phyloP scores from a whole-genome alignment of 2,797 vertebrate genomes.

The Galaxias olidus region DNA sequence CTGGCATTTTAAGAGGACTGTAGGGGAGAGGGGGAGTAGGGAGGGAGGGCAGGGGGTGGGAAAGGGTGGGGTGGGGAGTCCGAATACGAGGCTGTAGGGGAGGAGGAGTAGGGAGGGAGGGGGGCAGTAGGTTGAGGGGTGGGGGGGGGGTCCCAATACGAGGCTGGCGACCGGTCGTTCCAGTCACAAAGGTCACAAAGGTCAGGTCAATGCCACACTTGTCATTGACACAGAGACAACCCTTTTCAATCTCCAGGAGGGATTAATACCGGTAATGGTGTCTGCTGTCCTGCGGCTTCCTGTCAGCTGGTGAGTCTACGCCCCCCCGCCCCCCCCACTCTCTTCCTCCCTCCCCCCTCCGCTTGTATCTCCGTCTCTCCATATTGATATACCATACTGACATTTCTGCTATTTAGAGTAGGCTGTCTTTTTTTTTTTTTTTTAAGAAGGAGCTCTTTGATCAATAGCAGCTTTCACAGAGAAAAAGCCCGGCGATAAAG shows the following conservation, averaged over 20 bases:
- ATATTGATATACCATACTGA: too few species aligned
- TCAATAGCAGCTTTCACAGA: too few species aligned
- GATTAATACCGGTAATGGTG: constrained; percentile 71
- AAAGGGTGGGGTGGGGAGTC: constrained; percentile 15
- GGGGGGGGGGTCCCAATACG: constrained; percentile 44
- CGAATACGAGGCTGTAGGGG: constrained; percentile 49
- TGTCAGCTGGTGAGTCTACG: constrained; percentile 36
- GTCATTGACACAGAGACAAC: constrained; percentile 47
- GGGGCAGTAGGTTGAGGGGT: background rate
- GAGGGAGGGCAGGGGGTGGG: background rate
- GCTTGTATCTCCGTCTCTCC: too few species aligned
- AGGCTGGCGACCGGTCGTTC: constrained; percentile 23
- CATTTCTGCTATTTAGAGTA: too few species aligned
- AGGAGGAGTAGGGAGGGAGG: constrained; percentile 1
- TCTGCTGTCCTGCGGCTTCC: constrained; percentile 54
- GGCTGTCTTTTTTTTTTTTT: too few species aligned
- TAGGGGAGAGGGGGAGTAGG: background rate
- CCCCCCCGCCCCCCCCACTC: constrained; percentile 8
- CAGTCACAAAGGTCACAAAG: constrained; percentile 56
- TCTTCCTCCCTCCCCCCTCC: too few species aligned
- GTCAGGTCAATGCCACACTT: constrained; percentile 59
- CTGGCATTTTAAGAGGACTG: constrained; percentile 11
- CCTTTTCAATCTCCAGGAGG: constrained; percentile 55
- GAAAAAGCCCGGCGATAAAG: too few species aligned
- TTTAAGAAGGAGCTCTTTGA: too few species aligned